A percentile compares a stretch with the other conserved stretches of the same genome.
These are phyloP conservation scores for Calephelis virginiensis DNA, from an alignment of 1,140 invertebrate species.

Conservation along the genomic window DNA sequence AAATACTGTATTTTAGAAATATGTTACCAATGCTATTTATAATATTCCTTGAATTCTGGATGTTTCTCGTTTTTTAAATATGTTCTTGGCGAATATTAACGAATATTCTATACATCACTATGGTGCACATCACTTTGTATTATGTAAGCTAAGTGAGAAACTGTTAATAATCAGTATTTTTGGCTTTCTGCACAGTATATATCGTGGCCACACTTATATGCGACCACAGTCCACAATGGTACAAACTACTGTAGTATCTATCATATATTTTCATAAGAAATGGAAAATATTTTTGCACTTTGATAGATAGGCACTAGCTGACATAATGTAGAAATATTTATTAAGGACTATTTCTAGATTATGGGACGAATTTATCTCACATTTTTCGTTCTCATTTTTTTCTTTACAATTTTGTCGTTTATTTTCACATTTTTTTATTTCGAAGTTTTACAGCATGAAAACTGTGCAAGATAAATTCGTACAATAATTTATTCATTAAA, in stretches of 20 bases:
- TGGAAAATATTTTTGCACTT: constrained; percentile 72
- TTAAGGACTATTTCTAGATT: constrained; percentile 12
- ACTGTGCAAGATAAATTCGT: constrained; percentile 3
- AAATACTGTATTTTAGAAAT: neutral
- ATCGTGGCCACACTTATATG: constrained; percentile 43
- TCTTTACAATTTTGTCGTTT: no score
- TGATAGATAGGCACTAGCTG: constrained; percentile 60
- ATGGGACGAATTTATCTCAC: constrained; percentile 2
- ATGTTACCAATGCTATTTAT: constrained; percentile 8
- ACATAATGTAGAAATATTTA: constrained; percentile 23
- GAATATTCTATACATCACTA: constrained; percentile 13
- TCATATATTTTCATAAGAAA: constrained; percentile 66
- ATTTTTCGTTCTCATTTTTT: constrained; percentile 1
- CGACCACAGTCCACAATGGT: constrained; percentile 50
- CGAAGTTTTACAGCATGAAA: neutral
- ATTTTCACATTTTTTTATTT: no score
- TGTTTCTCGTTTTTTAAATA: neutral
- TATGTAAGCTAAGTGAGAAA: neutral
- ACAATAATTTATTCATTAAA: no score
- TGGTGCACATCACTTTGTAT: neutral
- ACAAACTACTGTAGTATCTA: constrained; percentile 61
- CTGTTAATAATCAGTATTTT: neutral
- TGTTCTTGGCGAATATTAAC: constrained; percentile 1
- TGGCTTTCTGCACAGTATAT: constrained; percentile 5
- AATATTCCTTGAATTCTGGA: neutral